phyloP scores from a whole-genome alignment of 2,797 vertebrate genomes.

The Stomatorhinus walkeri region DNA sequence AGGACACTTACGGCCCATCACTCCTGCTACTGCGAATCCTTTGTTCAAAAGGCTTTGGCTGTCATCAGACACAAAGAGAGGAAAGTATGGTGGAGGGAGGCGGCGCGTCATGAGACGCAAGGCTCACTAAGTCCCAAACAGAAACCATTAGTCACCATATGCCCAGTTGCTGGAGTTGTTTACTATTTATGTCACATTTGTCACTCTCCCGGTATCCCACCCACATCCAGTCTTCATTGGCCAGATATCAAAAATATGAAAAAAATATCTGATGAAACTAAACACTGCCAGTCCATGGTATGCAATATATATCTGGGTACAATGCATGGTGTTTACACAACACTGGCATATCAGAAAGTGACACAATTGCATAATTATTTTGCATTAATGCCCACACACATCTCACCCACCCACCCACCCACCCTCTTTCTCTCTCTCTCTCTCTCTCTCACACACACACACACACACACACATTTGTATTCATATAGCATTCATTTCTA shows the following conservation, averaged over 20 bases:
- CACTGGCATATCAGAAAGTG: neutral
- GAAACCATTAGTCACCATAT: constrained; percentile 11
- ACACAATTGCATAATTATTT: constrained; percentile 1
- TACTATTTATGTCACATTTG: neutral
- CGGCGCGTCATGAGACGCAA: neutral
- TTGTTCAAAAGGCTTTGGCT: neutral
- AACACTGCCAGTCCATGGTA: neutral
- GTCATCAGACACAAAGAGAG: neutral
- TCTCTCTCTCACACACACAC: neutral
- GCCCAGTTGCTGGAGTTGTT: neutral
- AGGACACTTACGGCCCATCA: neutral
- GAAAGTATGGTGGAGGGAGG: neutral
- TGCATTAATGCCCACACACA: neutral
- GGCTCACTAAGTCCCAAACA: neutral
- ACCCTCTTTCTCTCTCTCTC: neutral
- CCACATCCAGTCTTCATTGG: neutral
- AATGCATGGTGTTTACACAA: neutral
- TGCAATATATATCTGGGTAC: neutral
- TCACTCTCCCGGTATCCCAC: neutral
- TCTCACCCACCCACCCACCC: neutral
- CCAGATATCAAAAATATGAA: neutral
- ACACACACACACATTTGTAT: neutral
- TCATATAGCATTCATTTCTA: neutral
- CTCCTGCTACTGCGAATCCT: neutral
- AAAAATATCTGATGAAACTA: neutral